Base-by-base conservation (phyloP, 2,113 vertebrate species). In the Eubucco bourcierii region DNA sequence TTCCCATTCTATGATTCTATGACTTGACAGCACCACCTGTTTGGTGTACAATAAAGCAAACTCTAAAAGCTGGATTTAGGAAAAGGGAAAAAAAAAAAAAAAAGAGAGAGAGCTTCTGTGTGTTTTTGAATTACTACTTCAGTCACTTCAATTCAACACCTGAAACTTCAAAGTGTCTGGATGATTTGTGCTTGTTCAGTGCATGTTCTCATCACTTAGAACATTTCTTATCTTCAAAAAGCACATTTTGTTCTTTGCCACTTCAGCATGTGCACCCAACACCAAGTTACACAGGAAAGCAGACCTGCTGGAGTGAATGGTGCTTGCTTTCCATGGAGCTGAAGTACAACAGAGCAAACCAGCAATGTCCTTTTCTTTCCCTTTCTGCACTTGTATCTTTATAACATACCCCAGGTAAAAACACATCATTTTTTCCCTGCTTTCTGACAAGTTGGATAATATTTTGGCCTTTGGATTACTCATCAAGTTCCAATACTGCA, bases 241-340 rank as follows among this genome's bases (percentile, higher is more conserved):
- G 96, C 66, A 98, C 96, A 91, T 96, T 96, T 90, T 96, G 96
- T 98, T 96, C 97, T 93, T 71, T 85, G 56, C 66, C 94, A 89
- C 88, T 97, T 90, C 97, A 96, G 91, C 84, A 75, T 83, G 73
- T 67, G 95, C 87, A 80, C 92, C 53, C 94, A 93, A 93, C 50
- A 76, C 44, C 44, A 94, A 93, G 75, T 84, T 91, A 87, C 82
- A 97, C 96, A 94, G 55, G 80, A 93, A 94, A 95, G 81, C 37
- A 93, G 68, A 82, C 86, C 92, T 7, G 29, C 24, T 87, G 63
- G 95, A 80, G 86, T 90, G 41, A 96, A 94, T 94, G 84, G 96
- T 85, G 39, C 80, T 41, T 82, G 72, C 58, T 96, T 96, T 93
- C 79, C 59, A 92, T 15, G 61, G 24, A 92, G 47, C 95, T 85